Percentiles rank a stretch among this genome's conserved stretches.
These are phyloP conservation scores for Mus caroli DNA, from an alignment of 2,797 vertebrate species.

Conservation along the genomic window DNA sequence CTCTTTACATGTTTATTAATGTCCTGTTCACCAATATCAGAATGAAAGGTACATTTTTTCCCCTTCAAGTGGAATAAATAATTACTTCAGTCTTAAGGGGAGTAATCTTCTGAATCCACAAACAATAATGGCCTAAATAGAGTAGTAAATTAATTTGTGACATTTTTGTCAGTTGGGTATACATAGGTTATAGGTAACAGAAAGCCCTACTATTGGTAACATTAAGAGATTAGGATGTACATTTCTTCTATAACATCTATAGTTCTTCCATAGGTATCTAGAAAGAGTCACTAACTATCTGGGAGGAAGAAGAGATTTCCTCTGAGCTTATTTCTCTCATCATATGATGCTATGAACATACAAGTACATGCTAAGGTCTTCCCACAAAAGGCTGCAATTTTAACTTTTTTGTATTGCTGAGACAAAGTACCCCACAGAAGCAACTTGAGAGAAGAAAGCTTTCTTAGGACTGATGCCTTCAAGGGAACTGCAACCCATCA, in stretches of 20 bases:
- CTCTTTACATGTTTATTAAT: background rate
- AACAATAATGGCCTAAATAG: background rate
- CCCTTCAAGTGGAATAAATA: constrained; percentile 41
- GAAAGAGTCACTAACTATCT: background rate
- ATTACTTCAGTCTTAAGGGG: constrained; percentile 24
- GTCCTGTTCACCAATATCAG: constrained; percentile 16
- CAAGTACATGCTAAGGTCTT: background rate
- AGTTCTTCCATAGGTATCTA: background rate
- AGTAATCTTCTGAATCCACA: constrained; percentile 9
- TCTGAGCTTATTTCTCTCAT: background rate
- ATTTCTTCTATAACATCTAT: background rate
- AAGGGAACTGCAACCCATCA: background rate
- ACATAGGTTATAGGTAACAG: background rate
- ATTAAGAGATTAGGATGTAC: background rate
- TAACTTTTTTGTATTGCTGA: background rate
- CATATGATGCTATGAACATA: background rate
- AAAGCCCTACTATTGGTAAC: background rate
- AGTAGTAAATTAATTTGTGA: constrained; percentile 48
- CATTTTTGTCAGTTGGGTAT: constrained; percentile 3
- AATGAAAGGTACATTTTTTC: background rate
- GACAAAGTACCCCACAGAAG: background rate
- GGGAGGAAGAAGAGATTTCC: background rate
- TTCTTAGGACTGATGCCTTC: background rate
- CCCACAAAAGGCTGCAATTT: background rate
- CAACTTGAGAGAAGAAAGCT: background rate